phyloP scores from a whole-genome alignment of 2,888 invertebrate genomes.

The Ophraella communa region DNA sequence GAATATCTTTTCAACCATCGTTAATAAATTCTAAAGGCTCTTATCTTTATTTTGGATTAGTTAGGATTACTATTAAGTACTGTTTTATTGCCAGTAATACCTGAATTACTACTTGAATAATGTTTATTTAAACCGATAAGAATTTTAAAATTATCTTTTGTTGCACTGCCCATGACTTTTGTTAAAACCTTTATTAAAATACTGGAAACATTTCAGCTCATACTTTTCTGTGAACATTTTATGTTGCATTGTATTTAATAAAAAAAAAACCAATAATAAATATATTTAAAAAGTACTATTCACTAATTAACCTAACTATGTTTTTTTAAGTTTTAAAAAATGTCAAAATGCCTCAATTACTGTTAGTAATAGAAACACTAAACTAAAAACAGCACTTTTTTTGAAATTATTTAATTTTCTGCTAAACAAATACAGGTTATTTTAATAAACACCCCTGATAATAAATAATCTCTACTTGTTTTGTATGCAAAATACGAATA shows the following conservation, averaged over 20 bases:
- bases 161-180: background rate
- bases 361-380: too few relatives aligned
- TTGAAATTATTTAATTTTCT: background rate
- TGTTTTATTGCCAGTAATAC: background rate
- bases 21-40: background rate
- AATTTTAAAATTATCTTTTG: background rate
- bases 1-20: background rate
- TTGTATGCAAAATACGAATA: constrained; percentile 30
- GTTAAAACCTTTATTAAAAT: background rate
- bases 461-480: constrained; percentile 8
- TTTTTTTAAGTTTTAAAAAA: too few relatives aligned
- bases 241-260: too few relatives aligned
- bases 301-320: too few relatives aligned
- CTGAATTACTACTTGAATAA: background rate
- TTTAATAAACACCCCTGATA: constrained; percentile 7
- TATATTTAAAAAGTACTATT: too few relatives aligned
- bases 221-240: too few relatives aligned
- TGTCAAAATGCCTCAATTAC: too few relatives aligned
- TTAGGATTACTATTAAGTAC: background rate
- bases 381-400: background rate
- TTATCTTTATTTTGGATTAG: background rate
- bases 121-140: background rate
- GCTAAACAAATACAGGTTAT: background rate
- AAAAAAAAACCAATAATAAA: too few relatives aligned
- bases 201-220: background rate